These are phyloP conservation scores for Plectropomus leopardus DNA, from an alignment of 2,113 vertebrate species.

Conservation along the genomic window DNA sequence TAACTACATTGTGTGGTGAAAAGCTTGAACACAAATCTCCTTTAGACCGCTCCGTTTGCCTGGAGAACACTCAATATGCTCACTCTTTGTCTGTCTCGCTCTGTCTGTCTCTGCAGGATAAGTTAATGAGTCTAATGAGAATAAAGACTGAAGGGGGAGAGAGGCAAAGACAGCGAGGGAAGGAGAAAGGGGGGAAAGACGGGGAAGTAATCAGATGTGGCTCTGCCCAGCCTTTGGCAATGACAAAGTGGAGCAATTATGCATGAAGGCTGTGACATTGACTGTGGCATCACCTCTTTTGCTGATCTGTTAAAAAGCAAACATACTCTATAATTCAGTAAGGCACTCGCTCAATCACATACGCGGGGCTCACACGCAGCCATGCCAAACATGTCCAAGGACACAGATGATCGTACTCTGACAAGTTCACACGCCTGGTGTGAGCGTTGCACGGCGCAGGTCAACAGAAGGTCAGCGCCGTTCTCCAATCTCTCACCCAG, in stretches of 20 bases:
- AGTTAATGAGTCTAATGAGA: constrained; percentile 79
- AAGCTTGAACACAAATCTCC: constrained; percentile 26
- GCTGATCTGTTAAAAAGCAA: constrained; percentile 82
- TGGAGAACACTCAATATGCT: constrained; percentile 40
- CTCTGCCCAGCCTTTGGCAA: constrained; percentile 73
- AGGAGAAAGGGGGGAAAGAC: constrained; percentile 22
- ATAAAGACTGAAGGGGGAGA: constrained; percentile 56
- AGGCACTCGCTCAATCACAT: constrained; percentile 35
- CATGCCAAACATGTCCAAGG: constrained; percentile 58
- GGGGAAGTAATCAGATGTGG: constrained; percentile 66
- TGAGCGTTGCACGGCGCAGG: constrained; percentile 36
- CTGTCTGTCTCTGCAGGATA: constrained; percentile 63
- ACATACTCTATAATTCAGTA: constrained; percentile 71
- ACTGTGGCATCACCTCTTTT: constrained; percentile 77
- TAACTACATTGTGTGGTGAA: background rate
- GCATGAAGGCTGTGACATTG: constrained; percentile 82
- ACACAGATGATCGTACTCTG: constrained; percentile 52
- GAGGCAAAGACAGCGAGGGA: constrained; percentile 34
- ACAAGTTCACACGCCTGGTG: constrained; percentile 57
- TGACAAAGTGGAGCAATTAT: constrained; percentile 84
- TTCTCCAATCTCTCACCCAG: constrained; percentile 37
- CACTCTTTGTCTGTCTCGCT: constrained; percentile 39
- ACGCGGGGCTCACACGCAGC: background rate
- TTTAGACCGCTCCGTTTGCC: constrained; percentile 6
- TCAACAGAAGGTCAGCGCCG: constrained; percentile 57